Conservation (phyloP, 2,888 invertebrate species). For the Zaprionus obscuricornis region DNA sequence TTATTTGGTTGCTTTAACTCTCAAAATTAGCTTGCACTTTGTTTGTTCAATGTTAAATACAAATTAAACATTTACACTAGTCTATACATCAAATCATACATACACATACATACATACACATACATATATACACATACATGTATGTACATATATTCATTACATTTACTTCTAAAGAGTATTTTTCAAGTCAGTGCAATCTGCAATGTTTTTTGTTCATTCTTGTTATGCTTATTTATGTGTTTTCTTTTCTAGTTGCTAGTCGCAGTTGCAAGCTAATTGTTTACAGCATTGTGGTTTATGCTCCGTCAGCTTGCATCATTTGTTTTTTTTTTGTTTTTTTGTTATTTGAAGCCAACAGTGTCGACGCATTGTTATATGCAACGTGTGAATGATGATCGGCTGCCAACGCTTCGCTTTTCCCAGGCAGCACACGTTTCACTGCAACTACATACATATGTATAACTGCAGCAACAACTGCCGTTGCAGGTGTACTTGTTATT, state of each 20-base stretch:
- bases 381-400: conserved; percentile 63
- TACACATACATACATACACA: not conserved
- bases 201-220: not conserved
- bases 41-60: no score
- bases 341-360: not conserved
- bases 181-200: not conserved
- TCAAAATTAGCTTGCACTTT: no score
- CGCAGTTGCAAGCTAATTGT: not conserved
- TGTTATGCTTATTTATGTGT: not conserved
- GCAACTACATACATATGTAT: no score
- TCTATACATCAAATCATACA: not conserved
- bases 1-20: no score
- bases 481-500: not conserved
- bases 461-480: no score
- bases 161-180: not conserved
- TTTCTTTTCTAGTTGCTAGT: not conserved
- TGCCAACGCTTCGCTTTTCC: conserved; percentile 19
- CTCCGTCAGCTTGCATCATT: not conserved
- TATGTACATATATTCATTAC: not conserved
- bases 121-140: not conserved
- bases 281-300: conserved; percentile 2
- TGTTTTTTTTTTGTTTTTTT: not conserved
- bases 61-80: no score
- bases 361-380: conserved; percentile 18
- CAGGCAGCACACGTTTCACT: not conserved